Evolutionary conservation across 92 coral and sea anemone genomes (phyloP), one percentile per base, ranked within the genome.

Genomic region (Blastomussa wellsi): DNA sequence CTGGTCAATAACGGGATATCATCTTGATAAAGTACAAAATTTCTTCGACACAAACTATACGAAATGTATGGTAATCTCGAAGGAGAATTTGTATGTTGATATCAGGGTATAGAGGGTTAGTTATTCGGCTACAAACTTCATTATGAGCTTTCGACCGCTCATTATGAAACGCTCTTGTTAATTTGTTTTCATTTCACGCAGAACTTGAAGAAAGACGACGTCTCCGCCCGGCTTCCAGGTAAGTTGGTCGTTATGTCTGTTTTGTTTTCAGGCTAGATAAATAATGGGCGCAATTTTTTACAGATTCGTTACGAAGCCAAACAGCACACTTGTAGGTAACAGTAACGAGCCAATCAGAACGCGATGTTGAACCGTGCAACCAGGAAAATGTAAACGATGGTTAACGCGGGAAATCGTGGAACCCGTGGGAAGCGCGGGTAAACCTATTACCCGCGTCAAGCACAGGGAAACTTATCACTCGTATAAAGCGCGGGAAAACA

Each of bases 201-300:
- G 97, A 90, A 93, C 78, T 86, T 93, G 53, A 88, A 85, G 85
- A 87, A 89, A 24, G 90, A 87, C 15, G 91, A 87, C 11, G 82
- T 62, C 2, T 3, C 79, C 26, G 88, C 79, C 65, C 86, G 87
- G 82, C 94, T 93, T 53, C 97, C 97, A 71, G 97, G 97, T 93
- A 49, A 41, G 95, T 22, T 52, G 24, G 42, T 24, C 31, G 31
- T 84, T 24, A n/a, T 3, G 41, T 33, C 51, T 3, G 7, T 67
- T 67, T 67, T 67, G 72, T 16, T 9, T 32, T 2, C 19, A 10
- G 41, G 74, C 12, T 4, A 68, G 42, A 7, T 44, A 44, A 44
- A 44, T 8, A 44, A 0, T 57, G 29, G n/a, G 7, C 16, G 65
- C 29, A 57, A 20, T 32, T 71, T 71, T 22, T 69, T 71, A 5